Percentiles rank a stretch among this genome's conserved stretches.
phyloP scores from a whole-genome alignment of 2,113 vertebrate genomes.

The Syrrhaptes paradoxus region DNA sequence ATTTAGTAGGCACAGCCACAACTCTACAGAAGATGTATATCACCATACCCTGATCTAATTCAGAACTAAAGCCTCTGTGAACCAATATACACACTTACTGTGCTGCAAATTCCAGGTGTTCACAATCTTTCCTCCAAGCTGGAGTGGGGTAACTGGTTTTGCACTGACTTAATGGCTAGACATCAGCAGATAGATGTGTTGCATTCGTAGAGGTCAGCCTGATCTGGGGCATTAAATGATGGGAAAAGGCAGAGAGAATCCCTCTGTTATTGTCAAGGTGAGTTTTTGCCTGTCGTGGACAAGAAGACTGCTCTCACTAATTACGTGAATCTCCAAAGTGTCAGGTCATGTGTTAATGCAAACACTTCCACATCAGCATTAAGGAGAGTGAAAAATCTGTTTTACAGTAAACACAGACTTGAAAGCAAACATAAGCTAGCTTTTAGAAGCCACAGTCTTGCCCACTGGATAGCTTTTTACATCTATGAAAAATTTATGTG shows the following conservation, averaged over 20 bases:
- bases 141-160: background rate
- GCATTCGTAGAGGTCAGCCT: background rate
- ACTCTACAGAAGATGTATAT: background rate
- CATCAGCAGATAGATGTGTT: background rate
- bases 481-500: background rate
- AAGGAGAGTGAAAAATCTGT: background rate
- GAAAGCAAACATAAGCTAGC: background rate
- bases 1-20: background rate
- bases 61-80: background rate
- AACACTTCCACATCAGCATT: background rate
- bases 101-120: background rate
- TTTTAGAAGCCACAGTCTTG: background rate
- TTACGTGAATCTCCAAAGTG: background rate
- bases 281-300: background rate
- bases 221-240: background rate
- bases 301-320: background rate
- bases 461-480: background rate
- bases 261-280: background rate
- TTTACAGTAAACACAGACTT: background rate
- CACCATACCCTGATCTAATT: background rate
- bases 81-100: fast-evolving
- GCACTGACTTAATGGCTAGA: background rate
- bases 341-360: background rate
- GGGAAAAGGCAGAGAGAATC: background rate
- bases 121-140: background rate